These are phyloP conservation scores for Sebastes cheni DNA, from an alignment of 2,797 vertebrate genomes.

Conservation along the genomic window DNA sequence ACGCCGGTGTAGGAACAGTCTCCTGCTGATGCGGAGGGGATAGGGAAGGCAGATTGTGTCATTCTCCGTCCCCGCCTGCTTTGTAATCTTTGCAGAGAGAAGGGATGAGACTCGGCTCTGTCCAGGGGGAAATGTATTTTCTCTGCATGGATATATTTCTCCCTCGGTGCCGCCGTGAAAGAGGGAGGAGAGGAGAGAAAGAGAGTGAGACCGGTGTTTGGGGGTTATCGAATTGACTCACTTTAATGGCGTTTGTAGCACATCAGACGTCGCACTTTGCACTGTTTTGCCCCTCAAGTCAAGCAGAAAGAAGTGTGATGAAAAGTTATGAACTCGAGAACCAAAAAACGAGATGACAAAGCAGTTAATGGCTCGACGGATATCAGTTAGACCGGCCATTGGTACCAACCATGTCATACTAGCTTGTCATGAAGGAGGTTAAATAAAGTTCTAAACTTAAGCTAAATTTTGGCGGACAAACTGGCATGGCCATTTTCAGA, in stretches of 20 bases:
- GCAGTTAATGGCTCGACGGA: background rate
- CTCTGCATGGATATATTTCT: slow-evolving; percentile 61
- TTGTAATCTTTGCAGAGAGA: slow-evolving; percentile 55
- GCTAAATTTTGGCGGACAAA: too few relatives aligned
- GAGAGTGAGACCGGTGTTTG: background rate
- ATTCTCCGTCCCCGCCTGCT: slow-evolving; percentile 27
- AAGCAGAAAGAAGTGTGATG: slow-evolving; percentile 24
- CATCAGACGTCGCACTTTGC: slow-evolving; percentile 39
- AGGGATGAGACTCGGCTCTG: slow-evolving; percentile 46
- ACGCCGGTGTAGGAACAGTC: slow-evolving; percentile 15
- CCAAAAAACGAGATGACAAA: background rate
- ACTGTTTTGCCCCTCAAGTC: slow-evolving; percentile 34
- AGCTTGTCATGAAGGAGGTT: too few relatives aligned
- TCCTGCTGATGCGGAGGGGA: slow-evolving; percentile 28
- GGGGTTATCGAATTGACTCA: slow-evolving; percentile 52
- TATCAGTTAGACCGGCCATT: background rate
- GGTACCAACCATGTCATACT: too few relatives aligned
- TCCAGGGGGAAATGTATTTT: slow-evolving; percentile 61
- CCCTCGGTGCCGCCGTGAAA: slow-evolving; percentile 34
- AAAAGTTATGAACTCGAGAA: slow-evolving; percentile 28
- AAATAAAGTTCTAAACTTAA: too few relatives aligned
- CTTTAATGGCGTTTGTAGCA: slow-evolving; percentile 56
- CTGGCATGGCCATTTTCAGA: too few relatives aligned
- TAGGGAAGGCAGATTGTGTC: slow-evolving; percentile 37
- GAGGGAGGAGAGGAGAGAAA: background rate